phyloP scores from a whole-genome alignment of 2,797 vertebrate genomes.

The Myotis vivesi region DNA sequence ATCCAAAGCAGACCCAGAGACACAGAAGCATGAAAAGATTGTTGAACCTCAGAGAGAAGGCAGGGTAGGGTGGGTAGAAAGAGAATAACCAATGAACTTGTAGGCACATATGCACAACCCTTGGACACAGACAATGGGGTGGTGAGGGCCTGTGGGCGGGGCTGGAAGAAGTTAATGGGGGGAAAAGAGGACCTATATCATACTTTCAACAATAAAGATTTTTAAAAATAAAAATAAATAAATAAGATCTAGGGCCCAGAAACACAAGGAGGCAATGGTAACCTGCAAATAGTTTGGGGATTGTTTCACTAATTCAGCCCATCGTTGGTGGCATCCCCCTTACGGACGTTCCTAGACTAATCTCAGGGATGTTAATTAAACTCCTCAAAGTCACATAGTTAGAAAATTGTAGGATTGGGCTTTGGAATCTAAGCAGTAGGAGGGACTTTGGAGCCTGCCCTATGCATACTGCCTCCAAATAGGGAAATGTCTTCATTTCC shows the following conservation, averaged over 20 bases:
- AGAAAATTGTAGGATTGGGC: not conserved
- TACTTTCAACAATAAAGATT: no score
- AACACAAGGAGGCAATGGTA: not conserved
- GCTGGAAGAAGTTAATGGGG: no score
- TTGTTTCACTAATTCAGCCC: not conserved
- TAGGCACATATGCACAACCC: no score
- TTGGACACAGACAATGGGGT: no score
- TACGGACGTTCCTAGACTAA: not conserved
- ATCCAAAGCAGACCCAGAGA: no score
- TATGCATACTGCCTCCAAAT: not conserved
- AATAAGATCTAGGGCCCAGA: not conserved
- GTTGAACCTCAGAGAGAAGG: no score
- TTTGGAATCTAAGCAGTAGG: not conserved
- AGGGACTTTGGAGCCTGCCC: not conserved
- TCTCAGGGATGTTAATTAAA: not conserved
- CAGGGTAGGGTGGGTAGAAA: no score
- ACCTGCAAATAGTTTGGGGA: not conserved
- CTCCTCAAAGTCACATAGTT: not conserved
- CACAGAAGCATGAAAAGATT: no score
- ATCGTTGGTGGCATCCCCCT: not conserved
- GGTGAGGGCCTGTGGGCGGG: no score
- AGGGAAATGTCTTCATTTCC: constrained; percentile 44
- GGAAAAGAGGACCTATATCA: no score
- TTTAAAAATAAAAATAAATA: no score
- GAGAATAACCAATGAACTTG: no score